Conservation (phyloP, 1,140 invertebrate genomes). For the Nasonia giraulti region DNA sequence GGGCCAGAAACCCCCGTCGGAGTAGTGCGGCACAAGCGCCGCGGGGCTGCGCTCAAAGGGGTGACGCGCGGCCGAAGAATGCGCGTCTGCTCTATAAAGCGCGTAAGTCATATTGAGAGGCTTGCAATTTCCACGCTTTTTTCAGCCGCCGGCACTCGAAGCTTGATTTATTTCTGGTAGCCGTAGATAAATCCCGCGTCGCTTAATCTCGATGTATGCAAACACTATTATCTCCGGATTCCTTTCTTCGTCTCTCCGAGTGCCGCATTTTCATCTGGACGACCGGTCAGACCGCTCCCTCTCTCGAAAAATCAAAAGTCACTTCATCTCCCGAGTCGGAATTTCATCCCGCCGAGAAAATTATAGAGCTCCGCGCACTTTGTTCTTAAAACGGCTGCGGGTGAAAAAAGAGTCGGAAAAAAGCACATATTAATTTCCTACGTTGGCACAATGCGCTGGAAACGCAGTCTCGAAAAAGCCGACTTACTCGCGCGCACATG, state of each 20-base stretch:
- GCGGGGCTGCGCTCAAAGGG: conserved; percentile 12
- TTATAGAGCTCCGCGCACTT: not conserved
- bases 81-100: not conserved
- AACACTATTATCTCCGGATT: not conserved
- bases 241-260: too few species aligned
- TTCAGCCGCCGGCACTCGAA: not conserved
- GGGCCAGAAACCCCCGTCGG: not conserved
- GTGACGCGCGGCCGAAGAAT: conserved; percentile 14
- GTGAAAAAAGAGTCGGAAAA: not conserved
- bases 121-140: conserved; percentile 19
- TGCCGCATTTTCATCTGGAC: not conserved
- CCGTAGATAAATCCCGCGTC: not conserved
- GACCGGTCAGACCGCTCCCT: not conserved
- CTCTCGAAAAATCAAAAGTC: not conserved
- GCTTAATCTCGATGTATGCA: not conserved
- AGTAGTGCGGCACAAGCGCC: conserved; percentile 9
- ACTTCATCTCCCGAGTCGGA: not conserved
- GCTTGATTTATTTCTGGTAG: not conserved
- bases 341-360: not conserved
- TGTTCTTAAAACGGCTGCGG: not conserved
- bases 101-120: not conserved
- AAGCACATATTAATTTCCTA: conserved; percentile 8
- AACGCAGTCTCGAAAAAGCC: conserved; percentile 21
- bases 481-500: not conserved
- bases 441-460: not conserved